Percentiles rank a stretch among this genome's conserved stretches.
phyloP scores from a whole-genome alignment of 1,140 invertebrate genomes.

The Meloidogyne chitwoodi region DNA sequence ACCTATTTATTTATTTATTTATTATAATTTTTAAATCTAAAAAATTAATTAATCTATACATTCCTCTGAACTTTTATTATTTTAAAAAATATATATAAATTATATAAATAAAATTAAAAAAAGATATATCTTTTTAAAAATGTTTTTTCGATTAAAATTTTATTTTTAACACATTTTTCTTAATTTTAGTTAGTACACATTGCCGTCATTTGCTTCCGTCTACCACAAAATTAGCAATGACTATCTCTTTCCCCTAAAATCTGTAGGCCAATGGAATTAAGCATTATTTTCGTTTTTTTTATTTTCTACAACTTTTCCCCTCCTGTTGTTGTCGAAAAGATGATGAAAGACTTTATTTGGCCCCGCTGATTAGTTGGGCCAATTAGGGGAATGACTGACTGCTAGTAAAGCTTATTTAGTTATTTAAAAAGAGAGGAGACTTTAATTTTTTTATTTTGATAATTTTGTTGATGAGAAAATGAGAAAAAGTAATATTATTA shows the following conservation, averaged over 20 bases:
- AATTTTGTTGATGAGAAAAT: not conserved
- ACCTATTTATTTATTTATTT: too few relatives aligned
- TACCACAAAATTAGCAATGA: not conserved
- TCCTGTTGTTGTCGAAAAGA: not conserved
- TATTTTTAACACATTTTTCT: not conserved
- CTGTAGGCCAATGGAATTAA: not conserved
- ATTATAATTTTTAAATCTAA: too few relatives aligned
- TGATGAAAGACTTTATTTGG: not conserved
- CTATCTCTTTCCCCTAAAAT: not conserved
- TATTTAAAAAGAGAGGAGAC: not conserved
- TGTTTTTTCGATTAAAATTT: not conserved
- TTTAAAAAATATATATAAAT: too few relatives aligned
- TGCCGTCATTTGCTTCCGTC: not conserved
- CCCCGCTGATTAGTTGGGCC: not conserved
- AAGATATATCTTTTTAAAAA: not conserved
- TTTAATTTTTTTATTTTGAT: not conserved
- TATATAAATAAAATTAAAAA: too few relatives aligned
- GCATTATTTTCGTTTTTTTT: not conserved
- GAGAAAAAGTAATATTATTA: too few relatives aligned
- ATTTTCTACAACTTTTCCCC: not conserved
- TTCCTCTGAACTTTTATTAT: too few relatives aligned
- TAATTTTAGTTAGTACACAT: not conserved
- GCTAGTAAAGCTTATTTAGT: not conserved
- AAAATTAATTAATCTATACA: too few relatives aligned
- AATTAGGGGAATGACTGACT: not conserved